Conservation (phyloP, 2,888 invertebrate species). For the Rhagophthalmus giganteus region DNA sequence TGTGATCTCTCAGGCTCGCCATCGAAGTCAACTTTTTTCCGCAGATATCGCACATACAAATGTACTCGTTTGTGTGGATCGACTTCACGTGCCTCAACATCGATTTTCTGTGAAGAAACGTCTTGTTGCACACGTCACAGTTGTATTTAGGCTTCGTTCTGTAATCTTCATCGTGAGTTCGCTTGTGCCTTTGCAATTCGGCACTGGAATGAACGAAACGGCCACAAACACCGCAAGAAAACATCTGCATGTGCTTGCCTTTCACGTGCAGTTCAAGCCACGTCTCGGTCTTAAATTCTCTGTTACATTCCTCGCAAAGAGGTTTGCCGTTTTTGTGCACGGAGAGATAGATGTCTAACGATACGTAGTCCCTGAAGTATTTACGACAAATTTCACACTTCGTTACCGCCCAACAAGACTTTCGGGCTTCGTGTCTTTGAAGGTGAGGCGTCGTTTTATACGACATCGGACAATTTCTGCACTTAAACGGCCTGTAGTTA, state of each 20-base stretch:
- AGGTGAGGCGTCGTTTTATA: too few species aligned
- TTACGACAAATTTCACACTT: constrained; percentile 51
- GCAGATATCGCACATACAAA: constrained; percentile 62
- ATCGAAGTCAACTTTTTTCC: constrained; percentile 60
- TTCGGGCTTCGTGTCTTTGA: too few species aligned
- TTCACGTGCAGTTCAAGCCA: constrained; percentile 63
- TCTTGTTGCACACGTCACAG: constrained; percentile 53
- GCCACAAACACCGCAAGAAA: constrained; percentile 60
- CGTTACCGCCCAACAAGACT: constrained; percentile 58
- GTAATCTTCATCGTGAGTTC: constrained; percentile 47
- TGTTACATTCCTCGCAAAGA: constrained; percentile 60
- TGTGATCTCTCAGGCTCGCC: constrained; percentile 58
- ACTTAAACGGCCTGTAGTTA: too few species aligned
- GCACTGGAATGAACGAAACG: constrained; percentile 59
- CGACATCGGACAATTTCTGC: too few species aligned
- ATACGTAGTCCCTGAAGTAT: constrained; percentile 49
- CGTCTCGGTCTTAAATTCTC: constrained; percentile 61
- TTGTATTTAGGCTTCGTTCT: constrained; percentile 47
- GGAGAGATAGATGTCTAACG: constrained; percentile 50
- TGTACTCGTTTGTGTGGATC: constrained; percentile 59
- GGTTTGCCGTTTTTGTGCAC: constrained; percentile 55
- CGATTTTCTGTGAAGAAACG: constrained; percentile 53
- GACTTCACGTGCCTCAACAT: constrained; percentile 54
- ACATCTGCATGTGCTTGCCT: constrained; percentile 61
- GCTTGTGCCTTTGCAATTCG: constrained; percentile 49